Base-by-base conservation (phyloP, 2,888 invertebrate genomes). In the Drosophila nigritarsus region DNA sequence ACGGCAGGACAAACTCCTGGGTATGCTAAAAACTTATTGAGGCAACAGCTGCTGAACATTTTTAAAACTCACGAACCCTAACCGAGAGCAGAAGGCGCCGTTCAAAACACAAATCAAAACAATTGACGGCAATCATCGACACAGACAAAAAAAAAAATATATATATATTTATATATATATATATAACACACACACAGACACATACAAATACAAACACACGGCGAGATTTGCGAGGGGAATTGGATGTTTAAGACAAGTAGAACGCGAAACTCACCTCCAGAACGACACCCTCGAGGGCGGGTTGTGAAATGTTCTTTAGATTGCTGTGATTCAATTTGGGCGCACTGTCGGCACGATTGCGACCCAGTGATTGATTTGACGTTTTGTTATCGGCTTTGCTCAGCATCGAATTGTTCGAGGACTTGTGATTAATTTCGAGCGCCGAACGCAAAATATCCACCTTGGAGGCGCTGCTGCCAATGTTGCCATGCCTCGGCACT, bases 381-480 rank as follows among this genome's bases (percentile, higher is more conserved):
- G 94, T 94, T 80, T 95, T 93, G 83, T 91, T 91, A 87, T 93
- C 93, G 81, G 91, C 91, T 85, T 91, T 92, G 80, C 92, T 92
- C 73, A 91, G 82, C 67, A 94, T 63, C 93, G 94, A 91, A 94
- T 94, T 70, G 94, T 94, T 93, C 72, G 93, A 93, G 75, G 91
- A 90, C 89, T 93, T 93, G 88, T 95, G 94, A 90, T 94, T 95
- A 82, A 96, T 95, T 92, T 96, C 96, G 45, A 96, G 91, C 0
- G 96, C 95, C 24, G 96, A 96, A 74, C 95, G 95, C 6, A 96
- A 93, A 58, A 96, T 93, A 90, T 96, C 96, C 32, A 95, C 95
- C 90, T 93, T 93, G 36, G 93, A 93, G 45, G 94, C 93, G 80
- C 94, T 94, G 59, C 93, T 94, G 32, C 93, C 94, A 56, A 92